Evolutionary conservation across 37 sponge, comb jelly and placozoan species (phyloP), one percentile per base, ranked within the genome.

Genomic region (Ianthella basta): DNA sequence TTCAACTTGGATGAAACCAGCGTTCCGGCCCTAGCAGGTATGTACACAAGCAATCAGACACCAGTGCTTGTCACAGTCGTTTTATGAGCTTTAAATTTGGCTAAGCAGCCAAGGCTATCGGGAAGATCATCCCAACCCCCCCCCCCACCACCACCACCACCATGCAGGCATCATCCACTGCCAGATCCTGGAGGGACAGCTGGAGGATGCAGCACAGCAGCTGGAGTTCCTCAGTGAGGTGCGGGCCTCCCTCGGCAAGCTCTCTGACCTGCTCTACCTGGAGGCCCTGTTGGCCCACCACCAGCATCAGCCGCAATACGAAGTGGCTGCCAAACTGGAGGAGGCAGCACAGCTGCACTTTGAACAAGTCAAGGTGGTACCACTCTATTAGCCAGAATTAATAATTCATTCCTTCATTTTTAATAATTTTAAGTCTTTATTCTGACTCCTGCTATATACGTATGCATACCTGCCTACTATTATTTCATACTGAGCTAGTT

Each of bases 191-290:
- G 75, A 83, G 38, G 92, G 91, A n/a, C 80, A 92, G 18, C 1
- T 89, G 1, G 93, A 75, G 10, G 95, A 96, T 50, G 96, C 99
- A 20, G 90, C 88, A 77, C 97, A 95, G 65, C 98, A 98, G 81
- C 86, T 98, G 83, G 98, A 98, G 64, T 95, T 98, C 59, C 87
- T 98, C 0, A 56, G 85, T 68, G 98, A 98, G 80, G 84, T 95
- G 19, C 80, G 79, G 15, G 80, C 90, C 34, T 77, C 88, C 29
- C 60, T 89, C 24, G 93, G 93, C 3, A 88, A 92, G 66, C 80
- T 55, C 32, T 32, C 87, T 29, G 77, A 87, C 6, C 57, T 95
- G 50, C 41, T 72, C 83, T 89, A 86, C 64, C 80, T 91, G n/a
- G 79, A 69, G 66, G 95, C 90, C 10, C 73, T 95, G 25, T 60